Conservation (phyloP, 1,140 invertebrate species). For the Nixonia krombeini region DNA sequence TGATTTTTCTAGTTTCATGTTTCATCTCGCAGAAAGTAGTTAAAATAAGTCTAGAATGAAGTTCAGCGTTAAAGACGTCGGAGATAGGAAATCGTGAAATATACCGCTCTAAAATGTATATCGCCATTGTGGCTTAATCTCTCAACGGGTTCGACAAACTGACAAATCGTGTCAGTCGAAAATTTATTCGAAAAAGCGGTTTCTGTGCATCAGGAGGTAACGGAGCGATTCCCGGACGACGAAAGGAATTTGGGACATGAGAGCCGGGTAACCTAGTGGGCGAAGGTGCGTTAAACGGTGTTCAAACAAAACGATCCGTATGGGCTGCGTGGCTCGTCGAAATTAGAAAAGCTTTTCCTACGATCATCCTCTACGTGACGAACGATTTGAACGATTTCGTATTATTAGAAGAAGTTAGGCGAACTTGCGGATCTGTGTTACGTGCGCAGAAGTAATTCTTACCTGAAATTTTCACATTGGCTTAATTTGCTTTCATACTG, state of each 20-base stretch:
- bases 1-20: too few species aligned
- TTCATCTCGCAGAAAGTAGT: too few species aligned
- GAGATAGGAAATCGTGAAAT: too few species aligned
- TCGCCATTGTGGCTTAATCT: background rate
- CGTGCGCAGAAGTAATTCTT: too few species aligned
- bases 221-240: slow-evolving; percentile 55
- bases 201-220: slow-evolving; percentile 32
- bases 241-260: slow-evolving; percentile 56
- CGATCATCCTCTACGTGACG: background rate
- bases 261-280: slow-evolving; percentile 42
- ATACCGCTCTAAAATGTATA: too few species aligned
- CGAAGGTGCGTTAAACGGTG: slow-evolving; percentile 22
- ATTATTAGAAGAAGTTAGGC: background rate
- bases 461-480: too few species aligned
- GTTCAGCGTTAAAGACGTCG: too few species aligned
- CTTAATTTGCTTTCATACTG: too few species aligned
- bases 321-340: slow-evolving; percentile 17
- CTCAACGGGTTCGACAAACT: slow-evolving; percentile 1
- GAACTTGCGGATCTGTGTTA: too few species aligned
- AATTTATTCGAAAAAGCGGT: slow-evolving; percentile 25
- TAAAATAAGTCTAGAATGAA: too few species aligned
- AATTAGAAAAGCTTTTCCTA: slow-evolving; percentile 1
- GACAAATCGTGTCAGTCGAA: slow-evolving; percentile 12
- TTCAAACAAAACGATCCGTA: slow-evolving; percentile 10
- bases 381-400: background rate